Evolutionary conservation across 2,888 invertebrate species (phyloP), one percentile per base, ranked within the genome.

Genomic region (Andrena flavipes): DNA sequence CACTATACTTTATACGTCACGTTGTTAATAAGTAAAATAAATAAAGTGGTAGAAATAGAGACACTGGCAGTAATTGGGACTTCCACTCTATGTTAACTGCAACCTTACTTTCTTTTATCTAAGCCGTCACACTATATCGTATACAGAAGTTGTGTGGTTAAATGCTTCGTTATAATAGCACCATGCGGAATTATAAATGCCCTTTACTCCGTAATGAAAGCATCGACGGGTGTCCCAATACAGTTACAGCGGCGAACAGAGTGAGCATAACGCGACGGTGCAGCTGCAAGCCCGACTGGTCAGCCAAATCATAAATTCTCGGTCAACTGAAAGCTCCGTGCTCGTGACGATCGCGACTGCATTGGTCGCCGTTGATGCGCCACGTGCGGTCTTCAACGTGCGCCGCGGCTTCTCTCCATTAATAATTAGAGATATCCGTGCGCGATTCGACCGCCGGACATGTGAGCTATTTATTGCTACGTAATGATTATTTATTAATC

Each of bases 401-500:
- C 77, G 48, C 71, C 59, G 77, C 20, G 59, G 56, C 78, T 84
- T 72, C 84, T 70, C 89, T 80, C 90, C 87, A 90, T 91, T 90
- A 91, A 91, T 91, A 90, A 91, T 89, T 89, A 88, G 85, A 87
- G 90, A 89, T 87, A 84, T 80, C 76, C 85, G 72, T 78, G 77
- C 76, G 79, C 72, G 76, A 76, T 81, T 85, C 84, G 82, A 80
- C 81, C 81, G 71, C 69, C 78, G 85, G 87, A 89, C 88, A 87
- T 86, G 87, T 86, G 80, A 85, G 87, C 91, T 92, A 92, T 92
- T 92, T 92, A 92, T 92, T 92, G 92, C 91, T 86, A 87, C 86
- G 88, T 92, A 92, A 92, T 92, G 91, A 92, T 92, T 92, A 92
- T 92, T 92, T 92, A 92, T 92, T 92, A 92, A 92, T 92, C 90